These are phyloP conservation scores for Cyphotilapia sp. DNA, from an alignment of 2,113 vertebrate genomes.

Conservation along the genomic window DNA sequence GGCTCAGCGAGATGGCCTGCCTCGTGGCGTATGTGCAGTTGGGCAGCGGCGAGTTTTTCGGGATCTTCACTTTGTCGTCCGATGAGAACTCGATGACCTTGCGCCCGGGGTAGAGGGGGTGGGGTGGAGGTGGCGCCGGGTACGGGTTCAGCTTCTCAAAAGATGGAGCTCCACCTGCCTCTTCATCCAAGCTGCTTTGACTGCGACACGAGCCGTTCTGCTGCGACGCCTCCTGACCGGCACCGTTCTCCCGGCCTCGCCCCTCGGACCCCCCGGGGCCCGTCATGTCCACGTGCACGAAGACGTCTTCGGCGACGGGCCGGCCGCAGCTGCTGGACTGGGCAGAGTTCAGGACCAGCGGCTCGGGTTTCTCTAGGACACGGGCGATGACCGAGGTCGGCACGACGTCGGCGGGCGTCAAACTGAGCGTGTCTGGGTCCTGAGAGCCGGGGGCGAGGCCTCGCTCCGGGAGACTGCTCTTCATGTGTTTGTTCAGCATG, in stretches of 20 bases:
- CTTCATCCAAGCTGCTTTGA: conserved; percentile 69
- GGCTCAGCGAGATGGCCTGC: conserved; percentile 94
- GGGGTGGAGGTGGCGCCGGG: conserved; percentile 81
- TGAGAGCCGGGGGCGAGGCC: conserved; percentile 47
- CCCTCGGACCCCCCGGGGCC: conserved; percentile 25
- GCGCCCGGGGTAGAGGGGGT: conserved; percentile 85
- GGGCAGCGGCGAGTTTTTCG: conserved; percentile 92
- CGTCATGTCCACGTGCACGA: conserved; percentile 98
- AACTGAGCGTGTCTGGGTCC: conserved; percentile 68
- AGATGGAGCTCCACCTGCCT: conserved; percentile 47
- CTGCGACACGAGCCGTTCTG: conserved; percentile 80
- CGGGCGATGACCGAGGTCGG: conserved; percentile 92
- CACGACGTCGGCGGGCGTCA: conserved; percentile 82
- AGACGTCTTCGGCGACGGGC: conserved; percentile 89
- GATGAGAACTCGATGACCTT: conserved; percentile 94
- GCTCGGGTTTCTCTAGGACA: conserved; percentile 95
- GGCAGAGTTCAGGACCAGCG: conserved; percentile 88
- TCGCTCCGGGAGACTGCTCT: conserved; percentile 69
- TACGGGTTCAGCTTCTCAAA: conserved; percentile 92
- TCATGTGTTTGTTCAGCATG: conserved; percentile 94
- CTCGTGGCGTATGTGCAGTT: conserved; percentile 96
- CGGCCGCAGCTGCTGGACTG: conserved; percentile 86
- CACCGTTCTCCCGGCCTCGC: conserved; percentile 58
- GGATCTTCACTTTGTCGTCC: conserved; percentile 92
- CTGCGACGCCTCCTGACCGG: conserved; percentile 40